Conservation (phyloP, 2,888 invertebrate species). For the Ditylenchus weischeri region DNA sequence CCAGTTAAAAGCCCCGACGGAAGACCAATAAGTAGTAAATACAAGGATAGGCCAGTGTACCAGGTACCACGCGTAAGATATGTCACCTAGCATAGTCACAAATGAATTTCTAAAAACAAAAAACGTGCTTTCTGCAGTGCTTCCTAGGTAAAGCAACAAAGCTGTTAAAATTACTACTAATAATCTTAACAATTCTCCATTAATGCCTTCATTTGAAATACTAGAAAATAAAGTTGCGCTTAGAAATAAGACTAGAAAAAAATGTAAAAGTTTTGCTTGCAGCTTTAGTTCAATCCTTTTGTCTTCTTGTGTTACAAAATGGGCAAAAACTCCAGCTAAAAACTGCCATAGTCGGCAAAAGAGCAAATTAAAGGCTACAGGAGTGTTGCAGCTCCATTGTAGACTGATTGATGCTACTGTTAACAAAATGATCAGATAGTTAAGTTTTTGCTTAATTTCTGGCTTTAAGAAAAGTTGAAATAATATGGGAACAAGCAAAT, state of each 20-base stretch:
- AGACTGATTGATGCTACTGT: not conserved
- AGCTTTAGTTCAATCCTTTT: too few relatives aligned
- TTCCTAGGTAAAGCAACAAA: not conserved
- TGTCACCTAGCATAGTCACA: not conserved
- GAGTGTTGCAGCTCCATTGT: constrained; percentile 2
- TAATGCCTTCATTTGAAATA: not conserved
- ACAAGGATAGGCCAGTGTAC: constrained; percentile 29
- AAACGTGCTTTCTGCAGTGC: not conserved
- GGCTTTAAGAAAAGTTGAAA: not conserved
- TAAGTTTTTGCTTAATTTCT: not conserved
- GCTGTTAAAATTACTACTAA: not conserved
- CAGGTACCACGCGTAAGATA: not conserved
- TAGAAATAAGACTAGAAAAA: not conserved
- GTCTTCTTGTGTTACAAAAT: not conserved
- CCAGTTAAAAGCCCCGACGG: not conserved
- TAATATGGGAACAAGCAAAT: constrained; percentile 5
- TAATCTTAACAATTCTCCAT: not conserved
- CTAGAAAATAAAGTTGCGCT: not conserved
- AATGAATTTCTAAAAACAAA: not conserved
- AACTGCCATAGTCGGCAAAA: constrained; percentile 6
- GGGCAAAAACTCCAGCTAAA: not conserved
- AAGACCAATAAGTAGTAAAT: constrained; percentile 1
- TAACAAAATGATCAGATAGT: not conserved
- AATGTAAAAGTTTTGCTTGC: too few relatives aligned
- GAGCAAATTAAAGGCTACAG: not conserved